Percentiles rank a stretch among this genome's conserved stretches.
Conservation (phyloP, 2,797 vertebrate genomes). For the Eleutherodactylus coqui region DNA sequence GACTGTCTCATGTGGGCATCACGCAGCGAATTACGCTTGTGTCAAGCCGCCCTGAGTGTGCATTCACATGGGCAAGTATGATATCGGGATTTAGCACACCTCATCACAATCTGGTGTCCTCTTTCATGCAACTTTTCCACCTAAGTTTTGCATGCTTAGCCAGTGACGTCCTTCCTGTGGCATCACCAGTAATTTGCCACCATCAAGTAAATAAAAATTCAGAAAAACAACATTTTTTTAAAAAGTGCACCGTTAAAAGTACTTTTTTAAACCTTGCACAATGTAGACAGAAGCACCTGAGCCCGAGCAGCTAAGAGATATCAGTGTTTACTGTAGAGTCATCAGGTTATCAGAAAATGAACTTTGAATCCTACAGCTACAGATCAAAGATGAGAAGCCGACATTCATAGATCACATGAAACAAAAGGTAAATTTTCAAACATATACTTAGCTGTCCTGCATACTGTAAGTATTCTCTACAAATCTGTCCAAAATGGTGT, state of each 20-base stretch:
- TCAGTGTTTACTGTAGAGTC: not conserved
- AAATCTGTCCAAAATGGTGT: no score
- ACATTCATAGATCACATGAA: not conserved
- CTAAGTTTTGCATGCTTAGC: slow-evolving; percentile 77
- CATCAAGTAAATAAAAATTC: slow-evolving; percentile 12
- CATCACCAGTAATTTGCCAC: slow-evolving; percentile 81
- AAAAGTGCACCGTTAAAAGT: not conserved
- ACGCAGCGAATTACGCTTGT: no score
- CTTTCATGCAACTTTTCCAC: slow-evolving; percentile 76
- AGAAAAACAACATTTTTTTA: not conserved
- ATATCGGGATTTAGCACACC: no score
- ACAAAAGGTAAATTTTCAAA: not conserved
- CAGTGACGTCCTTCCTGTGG: slow-evolving; percentile 88
- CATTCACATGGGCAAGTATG: no score
- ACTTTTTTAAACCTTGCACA: not conserved
- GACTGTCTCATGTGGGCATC: no score
- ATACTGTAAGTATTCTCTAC: no score
- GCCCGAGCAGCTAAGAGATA: not conserved
- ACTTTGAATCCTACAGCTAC: not conserved
- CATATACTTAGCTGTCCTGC: not conserved
- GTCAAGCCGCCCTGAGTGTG: no score
- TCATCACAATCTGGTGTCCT: slow-evolving; percentile 80
- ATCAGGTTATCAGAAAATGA: not conserved
- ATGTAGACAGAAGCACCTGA: not conserved
- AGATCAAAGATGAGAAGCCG: not conserved